Evolutionary conservation across 2,888 invertebrate species (phyloP), one percentile per base, ranked within the genome.

Genomic region (Phorcus lineatus): DNA sequence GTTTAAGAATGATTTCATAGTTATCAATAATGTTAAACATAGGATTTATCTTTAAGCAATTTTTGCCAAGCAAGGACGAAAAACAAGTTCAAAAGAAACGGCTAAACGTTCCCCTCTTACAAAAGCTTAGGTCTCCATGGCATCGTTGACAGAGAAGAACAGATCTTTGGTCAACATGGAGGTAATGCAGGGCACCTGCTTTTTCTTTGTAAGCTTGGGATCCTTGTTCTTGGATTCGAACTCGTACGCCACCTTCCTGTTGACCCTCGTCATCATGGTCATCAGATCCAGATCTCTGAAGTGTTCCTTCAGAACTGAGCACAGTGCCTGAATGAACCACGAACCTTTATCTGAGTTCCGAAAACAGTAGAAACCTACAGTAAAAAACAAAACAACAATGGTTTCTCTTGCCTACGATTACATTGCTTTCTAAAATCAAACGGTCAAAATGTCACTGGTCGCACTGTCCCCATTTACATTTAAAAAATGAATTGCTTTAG

Each of bases 321-420:
- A 87, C 57, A 92, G 81, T 7, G 92, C 90, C 83, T 92, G 92
- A 24, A 91, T 86, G 82, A 92, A 92, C 92, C 92, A 92, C 11
- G 92, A 92, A 3, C 92, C 92, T 77, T 90, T 88, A 22, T 85
- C 85, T 70, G 89, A 89, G 83, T 92, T 91, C 53, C 92, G 82
- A 91, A 91, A 92, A 6, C 91, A 90, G 83, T 88, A 91, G 79
- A 86, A 90, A 36, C 90, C 90, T 90, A 79, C 6, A 80, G 79
- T 79, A 74, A 16, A 77, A 78, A 57, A 67, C 76, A 85, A 80
- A 57, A 88, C 24, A 13, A 11, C 1, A 24, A 11, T 22, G 9
- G 17, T 9, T 24, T 62, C 1, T 28, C n/a, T 16, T 24, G n/a
- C n/a, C n/a, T n/a, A n/a, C n/a, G n/a, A n/a, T n/a, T n/a, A n/a